A percentile compares a stretch with the other conserved stretches of the same genome.
These are phyloP conservation scores for Diplodus sargus DNA, from an alignment of 2,797 vertebrate species.

Conservation along the genomic window DNA sequence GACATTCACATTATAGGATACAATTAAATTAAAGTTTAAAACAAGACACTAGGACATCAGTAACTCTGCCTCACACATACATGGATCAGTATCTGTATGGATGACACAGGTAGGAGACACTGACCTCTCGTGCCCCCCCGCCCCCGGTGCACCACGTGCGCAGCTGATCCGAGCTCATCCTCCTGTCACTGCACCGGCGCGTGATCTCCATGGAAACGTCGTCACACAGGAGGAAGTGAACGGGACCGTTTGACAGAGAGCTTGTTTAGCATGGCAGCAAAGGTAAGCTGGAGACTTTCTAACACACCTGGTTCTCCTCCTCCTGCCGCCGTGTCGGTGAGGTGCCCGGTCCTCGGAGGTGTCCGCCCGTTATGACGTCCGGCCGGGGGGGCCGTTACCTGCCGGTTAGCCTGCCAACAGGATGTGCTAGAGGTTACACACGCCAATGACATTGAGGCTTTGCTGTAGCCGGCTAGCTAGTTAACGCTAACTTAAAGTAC, in stretches of 20 bases:
- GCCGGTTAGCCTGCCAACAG: slow-evolving; percentile 64
- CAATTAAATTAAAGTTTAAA: neutral
- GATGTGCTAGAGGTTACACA: slow-evolving; percentile 65
- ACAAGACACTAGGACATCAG: neutral
- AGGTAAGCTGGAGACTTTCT: slow-evolving; percentile 77
- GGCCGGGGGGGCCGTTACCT: slow-evolving; percentile 38
- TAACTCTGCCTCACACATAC: neutral
- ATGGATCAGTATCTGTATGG: slow-evolving; percentile 4
- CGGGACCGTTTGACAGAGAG: slow-evolving; percentile 60
- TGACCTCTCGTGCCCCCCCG: slow-evolving; percentile 36
- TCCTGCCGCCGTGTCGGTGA: neutral
- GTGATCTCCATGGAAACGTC: slow-evolving; percentile 82
- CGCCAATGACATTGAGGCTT: slow-evolving; percentile 76
- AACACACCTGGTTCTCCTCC: neutral
- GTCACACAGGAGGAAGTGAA: slow-evolving; percentile 75
- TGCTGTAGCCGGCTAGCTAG: slow-evolving; percentile 42
- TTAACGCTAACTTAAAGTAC: slow-evolving; percentile 9
- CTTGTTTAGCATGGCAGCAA: slow-evolving; percentile 83
- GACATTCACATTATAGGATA: neutral
- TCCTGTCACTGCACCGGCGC: slow-evolving; percentile 67
- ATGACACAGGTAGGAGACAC: slow-evolving; percentile 2
- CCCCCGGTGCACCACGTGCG: slow-evolving; percentile 49
- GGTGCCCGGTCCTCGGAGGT: slow-evolving; percentile 3
- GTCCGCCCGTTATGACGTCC: neutral
- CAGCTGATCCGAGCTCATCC: slow-evolving; percentile 70